These are phyloP conservation scores for Tachina fera DNA, from an alignment of 2,888 invertebrate genomes.

Conservation along the genomic window DNA sequence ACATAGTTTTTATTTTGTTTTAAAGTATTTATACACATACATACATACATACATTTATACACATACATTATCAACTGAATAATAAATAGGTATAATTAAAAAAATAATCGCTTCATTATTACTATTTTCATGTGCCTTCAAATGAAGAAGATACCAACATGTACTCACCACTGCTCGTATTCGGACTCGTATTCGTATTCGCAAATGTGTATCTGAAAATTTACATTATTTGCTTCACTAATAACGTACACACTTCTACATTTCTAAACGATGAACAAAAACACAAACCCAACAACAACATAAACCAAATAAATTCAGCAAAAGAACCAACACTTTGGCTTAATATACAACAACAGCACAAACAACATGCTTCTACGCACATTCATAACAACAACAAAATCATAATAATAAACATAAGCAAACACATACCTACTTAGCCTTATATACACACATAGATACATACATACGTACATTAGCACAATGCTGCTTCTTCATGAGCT, in stretches of 20 bases:
- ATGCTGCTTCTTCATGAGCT: constrained; percentile 54
- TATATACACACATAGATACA: constrained; percentile 1
- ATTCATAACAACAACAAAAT: constrained; percentile 28
- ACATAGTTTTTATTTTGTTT: too few species aligned
- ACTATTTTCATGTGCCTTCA: too few species aligned
- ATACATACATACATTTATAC: too few species aligned
- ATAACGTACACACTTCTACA: not conserved
- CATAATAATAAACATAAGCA: constrained; percentile 24
- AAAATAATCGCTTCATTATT: too few species aligned
- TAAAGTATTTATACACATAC: too few species aligned
- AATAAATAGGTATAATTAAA: too few species aligned
- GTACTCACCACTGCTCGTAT: too few species aligned
- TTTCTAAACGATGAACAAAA: not conserved
- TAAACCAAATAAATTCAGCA: constrained; percentile 6
- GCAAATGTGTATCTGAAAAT: too few species aligned
- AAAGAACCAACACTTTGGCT: constrained; percentile 41
- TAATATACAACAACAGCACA: constrained; percentile 43
- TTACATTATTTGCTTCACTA: not conserved
- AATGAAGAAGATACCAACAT: too few species aligned
- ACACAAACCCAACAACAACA: constrained; percentile 22
- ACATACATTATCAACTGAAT: too few species aligned
- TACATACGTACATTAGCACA: constrained; percentile 18
- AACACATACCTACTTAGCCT: constrained; percentile 2
- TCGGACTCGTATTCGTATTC: too few species aligned
- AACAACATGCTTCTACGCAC: constrained; percentile 19